Conservation (phyloP, 2,888 invertebrate species). For the Mellilla xanthometata region DNA sequence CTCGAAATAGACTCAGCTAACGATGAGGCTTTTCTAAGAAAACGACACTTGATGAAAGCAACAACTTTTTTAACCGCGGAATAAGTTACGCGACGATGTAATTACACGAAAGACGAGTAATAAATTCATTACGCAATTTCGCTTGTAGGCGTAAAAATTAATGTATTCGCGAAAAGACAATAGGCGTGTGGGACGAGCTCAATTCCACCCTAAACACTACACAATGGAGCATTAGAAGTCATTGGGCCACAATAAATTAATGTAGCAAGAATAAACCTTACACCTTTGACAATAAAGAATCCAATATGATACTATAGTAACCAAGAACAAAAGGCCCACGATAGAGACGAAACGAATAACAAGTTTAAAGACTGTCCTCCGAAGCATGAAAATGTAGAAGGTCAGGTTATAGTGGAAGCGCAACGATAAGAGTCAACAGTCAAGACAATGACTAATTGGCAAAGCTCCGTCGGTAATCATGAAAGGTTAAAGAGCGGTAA, state of each 20-base stretch:
- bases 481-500: constrained; percentile 32
- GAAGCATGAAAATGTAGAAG: constrained; percentile 37
- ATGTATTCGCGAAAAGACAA: constrained; percentile 51
- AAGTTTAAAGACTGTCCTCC: constrained; percentile 29
- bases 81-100: constrained; percentile 26
- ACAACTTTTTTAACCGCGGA: constrained; percentile 17
- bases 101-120: constrained; percentile 32
- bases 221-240: constrained; percentile 48
- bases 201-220: constrained; percentile 40
- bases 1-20: constrained; percentile 17
- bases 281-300: constrained; percentile 34
- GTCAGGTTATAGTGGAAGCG: constrained; percentile 39
- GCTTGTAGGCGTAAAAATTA: constrained; percentile 45
- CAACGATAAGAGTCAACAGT: constrained; percentile 40
- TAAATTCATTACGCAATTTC: constrained; percentile 44
- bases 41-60: constrained; percentile 15
- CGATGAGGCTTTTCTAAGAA: constrained; percentile 22
- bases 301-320: constrained; percentile 18
- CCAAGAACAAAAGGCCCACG: constrained; percentile 34
- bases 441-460: constrained; percentile 51
- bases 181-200: constrained; percentile 58
- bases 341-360: constrained; percentile 37
- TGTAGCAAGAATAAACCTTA: constrained; percentile 39
- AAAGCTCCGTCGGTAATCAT: constrained; percentile 37
- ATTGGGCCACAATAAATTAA: constrained; percentile 29